These are phyloP conservation scores for Resseliella maxima DNA, from an alignment of 2,888 invertebrate species.

Conservation along the genomic window DNA sequence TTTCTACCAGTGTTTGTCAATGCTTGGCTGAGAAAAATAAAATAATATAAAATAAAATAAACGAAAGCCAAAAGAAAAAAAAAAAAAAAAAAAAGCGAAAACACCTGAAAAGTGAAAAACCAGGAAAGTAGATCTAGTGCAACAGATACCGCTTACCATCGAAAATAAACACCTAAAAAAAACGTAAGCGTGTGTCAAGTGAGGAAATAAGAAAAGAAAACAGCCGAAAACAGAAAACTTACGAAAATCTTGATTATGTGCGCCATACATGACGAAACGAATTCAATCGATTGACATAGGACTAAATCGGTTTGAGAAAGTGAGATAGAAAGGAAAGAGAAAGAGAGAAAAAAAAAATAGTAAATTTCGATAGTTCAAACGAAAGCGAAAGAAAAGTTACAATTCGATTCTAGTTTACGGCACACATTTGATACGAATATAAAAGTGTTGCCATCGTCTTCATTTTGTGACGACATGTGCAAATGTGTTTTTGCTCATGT, in stretches of 20 bases:
- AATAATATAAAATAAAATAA: neutral
- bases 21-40: neutral
- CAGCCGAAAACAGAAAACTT: neutral
- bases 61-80: neutral
- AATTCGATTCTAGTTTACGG: neutral
- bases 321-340: too few species aligned
- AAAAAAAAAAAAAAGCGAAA: neutral
- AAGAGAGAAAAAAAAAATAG: too few species aligned
- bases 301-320: neutral
- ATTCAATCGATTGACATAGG: neutral
- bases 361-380: slow-evolving; percentile 1
- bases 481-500: slow-evolving; percentile 37
- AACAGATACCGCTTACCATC: slow-evolving; percentile 26
- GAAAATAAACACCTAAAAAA: neutral
- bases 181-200: neutral
- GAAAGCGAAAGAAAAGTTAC: neutral
- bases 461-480: neutral
- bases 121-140: slow-evolving; percentile 19
- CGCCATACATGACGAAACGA: neutral
- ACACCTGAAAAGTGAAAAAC: slow-evolving; percentile 19
- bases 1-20: neutral
- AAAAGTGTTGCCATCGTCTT: neutral
- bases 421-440: neutral
- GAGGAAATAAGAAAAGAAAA: neutral
- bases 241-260: slow-evolving; percentile 36